A percentile compares a stretch with the other conserved stretches of the same genome.
Conservation (phyloP, 2,797 vertebrate species). For the Threskiornis aethiopicus region DNA sequence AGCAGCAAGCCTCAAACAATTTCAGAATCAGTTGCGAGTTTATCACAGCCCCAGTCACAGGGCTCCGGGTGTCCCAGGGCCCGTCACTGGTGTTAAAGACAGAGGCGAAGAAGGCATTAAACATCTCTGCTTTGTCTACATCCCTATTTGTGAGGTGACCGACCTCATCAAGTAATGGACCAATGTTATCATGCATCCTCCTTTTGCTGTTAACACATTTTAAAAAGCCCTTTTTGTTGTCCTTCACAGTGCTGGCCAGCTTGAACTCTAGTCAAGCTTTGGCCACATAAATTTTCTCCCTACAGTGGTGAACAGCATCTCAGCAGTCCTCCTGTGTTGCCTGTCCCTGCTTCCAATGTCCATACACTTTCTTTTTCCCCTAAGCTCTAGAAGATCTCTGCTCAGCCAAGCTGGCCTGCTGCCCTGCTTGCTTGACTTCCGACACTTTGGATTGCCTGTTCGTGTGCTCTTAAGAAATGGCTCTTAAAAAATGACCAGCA, state of each 20-base stretch:
- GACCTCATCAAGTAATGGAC: background rate
- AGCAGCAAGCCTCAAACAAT: background rate
- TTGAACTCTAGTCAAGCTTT: background rate
- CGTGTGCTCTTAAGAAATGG: background rate
- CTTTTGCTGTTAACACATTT: background rate
- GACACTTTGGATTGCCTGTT: background rate
- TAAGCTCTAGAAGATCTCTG: background rate
- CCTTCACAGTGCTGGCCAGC: background rate
- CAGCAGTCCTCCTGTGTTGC: too few relatives aligned
- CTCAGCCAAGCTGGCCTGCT: background rate
- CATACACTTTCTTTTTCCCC: background rate
- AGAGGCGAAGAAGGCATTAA: background rate
- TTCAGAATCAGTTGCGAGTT: background rate
- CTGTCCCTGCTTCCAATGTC: background rate
- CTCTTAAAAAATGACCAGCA: background rate
- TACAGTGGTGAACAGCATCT: background rate
- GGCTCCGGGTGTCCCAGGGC: background rate
- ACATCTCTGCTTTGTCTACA: background rate
- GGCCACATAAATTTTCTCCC: background rate
- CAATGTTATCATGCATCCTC: background rate
- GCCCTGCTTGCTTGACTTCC: background rate
- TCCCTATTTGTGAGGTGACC: background rate
- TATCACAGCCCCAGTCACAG: background rate
- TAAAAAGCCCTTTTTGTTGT: background rate
- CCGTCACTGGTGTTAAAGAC: background rate